Evolutionary conservation across 2,797 vertebrate species (phyloP), one percentile per base, ranked within the genome.

Genomic region (Gastrophryne carolinensis): DNA sequence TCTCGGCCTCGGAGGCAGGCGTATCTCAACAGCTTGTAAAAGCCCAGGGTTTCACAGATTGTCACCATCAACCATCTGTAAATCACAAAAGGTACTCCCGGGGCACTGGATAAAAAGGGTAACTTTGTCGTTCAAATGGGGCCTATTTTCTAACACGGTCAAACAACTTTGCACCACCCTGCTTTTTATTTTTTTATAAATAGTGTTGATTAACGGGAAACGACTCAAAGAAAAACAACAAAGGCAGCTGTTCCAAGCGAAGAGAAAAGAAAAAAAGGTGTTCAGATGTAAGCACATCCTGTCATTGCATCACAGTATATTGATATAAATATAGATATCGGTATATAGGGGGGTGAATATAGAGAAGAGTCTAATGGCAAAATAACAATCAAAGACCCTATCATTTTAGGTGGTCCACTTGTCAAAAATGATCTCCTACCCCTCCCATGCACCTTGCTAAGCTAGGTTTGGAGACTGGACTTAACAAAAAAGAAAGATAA

Each of bases 11-110:
- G 65, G 52, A 72, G 67, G 66, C 68, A 65, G 2, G 61, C 60
- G 60, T 78, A 72, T 72, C 68, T 78, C 67, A 78, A 78, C 68
- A 72, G 67, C 68, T 78, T 78, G 75, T 78, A 78, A 78, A 78
- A 65, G 68, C 75, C 61, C 74, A 78, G 53, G 58, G 52, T 54
- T n/a, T 17, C 35, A 50, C 17, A 32, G 21, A 39, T 29, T 37
- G 34, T 72, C 17, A 30, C 2, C 9, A 30, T 1, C 9, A 24
- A 65, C 66, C n/a, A 11, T 12, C 35, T 68, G 66, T 27, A 63
- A 62, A 15, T 49, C n/a, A 54, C 3, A 52, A 9, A 29, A 9
- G 47, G 50, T 23, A 39, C 63, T 54, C 5, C 11, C 4, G 34
- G 73, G 37, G 65, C 11, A 12, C 1, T 0, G 47, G 52, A 10